Conservation (phyloP, 92 coral and sea anemone genomes). For the Porites cylindrica region DNA sequence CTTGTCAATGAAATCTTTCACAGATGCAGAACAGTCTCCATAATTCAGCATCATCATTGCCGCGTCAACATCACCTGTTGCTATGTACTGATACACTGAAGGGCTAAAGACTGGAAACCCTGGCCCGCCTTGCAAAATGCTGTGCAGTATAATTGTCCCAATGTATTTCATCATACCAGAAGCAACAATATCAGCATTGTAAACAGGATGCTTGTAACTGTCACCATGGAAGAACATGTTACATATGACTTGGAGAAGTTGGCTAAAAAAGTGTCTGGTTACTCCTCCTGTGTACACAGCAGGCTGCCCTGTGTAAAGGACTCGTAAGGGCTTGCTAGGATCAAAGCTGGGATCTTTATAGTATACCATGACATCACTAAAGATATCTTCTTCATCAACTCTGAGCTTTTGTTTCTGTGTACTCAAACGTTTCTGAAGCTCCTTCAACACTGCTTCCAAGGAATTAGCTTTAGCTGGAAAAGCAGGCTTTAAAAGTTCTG, state of each 20-base stretch:
- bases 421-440: conserved; percentile 35
- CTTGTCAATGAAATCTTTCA: too few relatives aligned
- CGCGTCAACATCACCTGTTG: too few relatives aligned
- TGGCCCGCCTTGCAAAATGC: conserved; percentile 56
- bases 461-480: neutral
- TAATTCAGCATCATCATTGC: too few relatives aligned
- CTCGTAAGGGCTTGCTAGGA: conserved; percentile 27
- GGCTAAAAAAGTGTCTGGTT: conserved; percentile 63
- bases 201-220: conserved; percentile 49
- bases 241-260: conserved; percentile 54
- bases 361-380: conserved; percentile 70
- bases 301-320: conserved; percentile 28
- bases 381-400: conserved; percentile 57
- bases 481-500: neutral
- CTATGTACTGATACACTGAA: conserved; percentile 16
- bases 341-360: conserved; percentile 63
- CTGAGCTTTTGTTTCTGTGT: conserved; percentile 49
- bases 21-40: too few relatives aligned
- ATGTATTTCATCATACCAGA: conserved; percentile 64
- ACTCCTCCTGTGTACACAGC: conserved; percentile 82
- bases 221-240: conserved; percentile 63
- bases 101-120: conserved; percentile 54
- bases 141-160: conserved; percentile 49
- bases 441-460: conserved; percentile 6
- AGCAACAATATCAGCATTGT: conserved; percentile 75